These are phyloP conservation scores for Myiagra hebetior DNA, from an alignment of 2,113 vertebrate genomes.

Conservation along the genomic window DNA sequence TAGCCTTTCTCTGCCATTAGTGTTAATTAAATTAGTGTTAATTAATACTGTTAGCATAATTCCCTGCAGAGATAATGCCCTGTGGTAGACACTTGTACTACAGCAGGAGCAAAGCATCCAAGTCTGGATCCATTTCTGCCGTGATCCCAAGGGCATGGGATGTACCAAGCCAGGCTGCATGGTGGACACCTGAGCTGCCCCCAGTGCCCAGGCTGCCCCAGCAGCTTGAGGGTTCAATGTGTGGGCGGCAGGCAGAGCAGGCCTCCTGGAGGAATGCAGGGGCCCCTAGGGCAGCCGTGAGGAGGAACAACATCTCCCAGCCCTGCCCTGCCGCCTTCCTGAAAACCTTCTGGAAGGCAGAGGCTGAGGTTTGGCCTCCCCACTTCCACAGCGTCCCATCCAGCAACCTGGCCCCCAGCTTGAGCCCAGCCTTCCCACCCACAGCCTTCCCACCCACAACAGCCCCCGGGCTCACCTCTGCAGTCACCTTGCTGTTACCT, in stretches of 20 bases:
- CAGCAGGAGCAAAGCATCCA: neutral
- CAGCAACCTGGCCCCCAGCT: fast-evolving
- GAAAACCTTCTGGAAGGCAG: neutral
- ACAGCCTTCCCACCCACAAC: neutral
- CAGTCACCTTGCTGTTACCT: neutral
- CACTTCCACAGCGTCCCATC: fast-evolving
- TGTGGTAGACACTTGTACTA: neutral
- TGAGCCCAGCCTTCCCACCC: neutral
- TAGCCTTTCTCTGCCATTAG: neutral
- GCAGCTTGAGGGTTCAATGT: neutral
- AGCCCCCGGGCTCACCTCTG: fast-evolving
- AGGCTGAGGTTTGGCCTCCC: neutral
- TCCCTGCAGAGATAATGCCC: neutral
- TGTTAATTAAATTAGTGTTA: neutral
- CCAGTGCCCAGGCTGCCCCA: neutral
- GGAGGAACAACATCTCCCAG: neutral
- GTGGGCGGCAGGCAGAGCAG: neutral
- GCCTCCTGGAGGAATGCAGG: conserved; percentile 6
- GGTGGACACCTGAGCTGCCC: neutral
- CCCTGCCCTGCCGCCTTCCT: neutral
- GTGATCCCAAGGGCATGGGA: too few species aligned
- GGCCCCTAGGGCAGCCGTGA: neutral
- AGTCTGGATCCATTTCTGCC: neutral
- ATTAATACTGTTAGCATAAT: neutral
- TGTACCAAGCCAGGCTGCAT: neutral